These are phyloP conservation scores for Buathra laborator DNA, from an alignment of 2,888 invertebrate genomes.

Conservation along the genomic window DNA sequence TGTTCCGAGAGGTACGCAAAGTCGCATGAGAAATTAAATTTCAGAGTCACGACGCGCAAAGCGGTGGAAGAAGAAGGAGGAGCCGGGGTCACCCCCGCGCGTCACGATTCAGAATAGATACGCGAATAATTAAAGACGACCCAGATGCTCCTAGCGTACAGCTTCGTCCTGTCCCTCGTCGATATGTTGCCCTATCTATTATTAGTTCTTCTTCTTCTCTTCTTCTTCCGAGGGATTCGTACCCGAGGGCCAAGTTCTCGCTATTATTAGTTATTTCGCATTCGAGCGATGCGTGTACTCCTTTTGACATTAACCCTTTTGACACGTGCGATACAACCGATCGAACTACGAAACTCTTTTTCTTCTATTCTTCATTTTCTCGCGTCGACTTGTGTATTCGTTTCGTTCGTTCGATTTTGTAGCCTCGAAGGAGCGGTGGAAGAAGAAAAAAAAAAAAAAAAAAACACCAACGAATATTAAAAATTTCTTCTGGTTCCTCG, in stretches of 20 bases:
- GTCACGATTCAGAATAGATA: slow-evolving; percentile 75
- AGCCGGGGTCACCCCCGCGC: slow-evolving; percentile 60
- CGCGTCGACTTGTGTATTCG: background rate
- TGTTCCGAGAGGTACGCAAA: slow-evolving; percentile 24
- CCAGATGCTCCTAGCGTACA: slow-evolving; percentile 71
- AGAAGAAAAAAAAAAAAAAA: too few relatives aligned
- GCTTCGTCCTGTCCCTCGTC: slow-evolving; percentile 50
- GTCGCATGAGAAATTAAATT: slow-evolving; percentile 67
- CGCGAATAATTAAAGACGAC: slow-evolving; percentile 77
- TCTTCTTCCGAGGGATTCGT: background rate
- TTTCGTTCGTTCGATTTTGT: background rate
- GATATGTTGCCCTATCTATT: slow-evolving; percentile 23
- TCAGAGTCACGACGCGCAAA: slow-evolving; percentile 56
- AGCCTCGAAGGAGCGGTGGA: too few relatives aligned
- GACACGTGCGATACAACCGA: background rate
- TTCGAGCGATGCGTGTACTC: slow-evolving; percentile 19
- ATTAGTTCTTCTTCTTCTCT: background rate
- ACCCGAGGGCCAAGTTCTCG: background rate
- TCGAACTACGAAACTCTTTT: background rate
- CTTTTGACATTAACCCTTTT: background rate
- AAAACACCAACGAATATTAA: too few relatives aligned
- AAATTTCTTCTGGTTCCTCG: background rate
- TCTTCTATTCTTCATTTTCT: background rate
- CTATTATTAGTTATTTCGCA: slow-evolving; percentile 17
- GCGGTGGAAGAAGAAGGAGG: slow-evolving; percentile 20